Evolutionary conservation across 2,888 invertebrate genomes (phyloP), one percentile per base, ranked within the genome.

Genomic region (Nomada ruficornis): DNA sequence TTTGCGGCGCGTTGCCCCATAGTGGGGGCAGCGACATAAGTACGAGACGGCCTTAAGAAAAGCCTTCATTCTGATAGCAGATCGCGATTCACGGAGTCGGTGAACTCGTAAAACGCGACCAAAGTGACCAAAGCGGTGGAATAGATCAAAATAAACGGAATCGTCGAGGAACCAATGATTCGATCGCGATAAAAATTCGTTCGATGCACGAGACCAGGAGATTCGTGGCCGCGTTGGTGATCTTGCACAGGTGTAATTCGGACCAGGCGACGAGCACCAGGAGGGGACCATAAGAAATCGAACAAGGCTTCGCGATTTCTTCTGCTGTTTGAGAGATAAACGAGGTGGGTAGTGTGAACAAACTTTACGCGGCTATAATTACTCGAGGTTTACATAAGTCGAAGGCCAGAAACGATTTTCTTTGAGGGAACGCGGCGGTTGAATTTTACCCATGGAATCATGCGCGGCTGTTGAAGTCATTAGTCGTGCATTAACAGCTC

Each of bases 41-140:
- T 93, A 93, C 90, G 90, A 89, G 91, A 89, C 91, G 89, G 89
- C 89, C 91, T 92, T 92, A 92, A 92, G 93, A 93, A 93, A 93
- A 93, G 90, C 88, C 89, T 91, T 89, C 93, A 93, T 92, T 93
- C 93, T 90, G 91, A 93, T 91, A 92, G 91, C 87, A 91, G 90
- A 90, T 89, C 91, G 91, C 88, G 83, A 88, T 86, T 86, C 83
- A 82, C 78, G 68, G 68, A 88, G 83, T 83, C 87, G 82, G 84
- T 85, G 83, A 85, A 88, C 75, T 83, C 77, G 78, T 72, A 55
- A 73, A 65, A 65, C 80, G 74, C 68, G 76, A 57, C 2, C 69
- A n/a, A 52, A 18, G 73, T 70, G 73, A 62, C 57, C 47, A 26
- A 54, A 52, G 0, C 68, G 5, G 15, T 36, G 15, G 2, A 23